Base-by-base conservation (phyloP, 2,797 vertebrate species). In the Darevskia mixta region DNA sequence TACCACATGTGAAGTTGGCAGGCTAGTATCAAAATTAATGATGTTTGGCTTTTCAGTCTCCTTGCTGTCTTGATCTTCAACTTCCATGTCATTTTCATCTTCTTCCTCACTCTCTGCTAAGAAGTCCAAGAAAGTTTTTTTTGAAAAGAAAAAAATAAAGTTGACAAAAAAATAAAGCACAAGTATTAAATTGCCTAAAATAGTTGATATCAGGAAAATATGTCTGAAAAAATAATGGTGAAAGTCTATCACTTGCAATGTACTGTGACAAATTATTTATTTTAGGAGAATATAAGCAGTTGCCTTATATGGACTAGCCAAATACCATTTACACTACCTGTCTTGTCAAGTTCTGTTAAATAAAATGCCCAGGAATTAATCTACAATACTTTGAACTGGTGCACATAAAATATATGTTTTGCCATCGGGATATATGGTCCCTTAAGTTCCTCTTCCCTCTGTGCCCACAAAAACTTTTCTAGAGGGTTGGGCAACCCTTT, bases 1-100 rank as follows among this genome's bases (percentile, higher is more conserved):
- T 96, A 99, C 99, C 93, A 98, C 86, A 29, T 99, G 99, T 77
- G 98, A 98, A 0, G 99, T 99, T 58, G 99, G 99, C 87, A 99
- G 97, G 92, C 98, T 99, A 79, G 98, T 98, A 95, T 99, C 99
- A 96, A 99, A 99, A 90, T 98, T 99, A 92, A 99, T 99, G 92
- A 97, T 92, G 75, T 94, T 98, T 75, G 98, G 98, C 85, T 98
- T 99, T 91, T 97, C 98, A 85, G 97, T 94, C 18, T 98, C 98
- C 94, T 97, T 98, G 87, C 95, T 96, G 29, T 99, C 98, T 86
- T 98, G 97, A 92, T 99, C 98, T 95, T 99, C 98, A 49, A 98
- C 97, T 95, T 99, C 99, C 98, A 99, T 99, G 83, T 98, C 98
- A 91, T 98, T 97, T 41, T 98, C 97, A 41, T 97, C 98, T 78